Base-by-base conservation (phyloP, 2,113 vertebrate species). In the Cathartes aura region DNA sequence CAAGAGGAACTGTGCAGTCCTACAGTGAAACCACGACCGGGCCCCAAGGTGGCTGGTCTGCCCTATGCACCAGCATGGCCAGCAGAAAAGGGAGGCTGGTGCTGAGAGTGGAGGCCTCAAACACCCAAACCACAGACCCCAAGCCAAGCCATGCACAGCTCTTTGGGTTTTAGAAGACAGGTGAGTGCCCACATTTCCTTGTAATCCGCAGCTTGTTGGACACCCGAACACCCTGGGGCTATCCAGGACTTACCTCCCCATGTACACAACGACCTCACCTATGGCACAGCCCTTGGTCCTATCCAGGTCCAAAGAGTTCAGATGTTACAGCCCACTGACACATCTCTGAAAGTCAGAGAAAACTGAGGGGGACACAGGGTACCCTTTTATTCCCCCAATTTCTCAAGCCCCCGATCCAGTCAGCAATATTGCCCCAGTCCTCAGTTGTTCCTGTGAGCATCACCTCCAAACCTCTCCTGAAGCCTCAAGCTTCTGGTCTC, bases 41-140 rank as follows among this genome's bases (percentile, higher is more conserved):
- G 38, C n/a, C 8, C 34, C 56, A 15, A 4, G 34, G 9, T 1
- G 2, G 43, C 15, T 8, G 0, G 26, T 47, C 29, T 76, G n/a
- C 26, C 68, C 60, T 15, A 1, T 1, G 34, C 19, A 21, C 30
- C 22, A 3, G 1, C 0, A 0, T 1, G 6, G 43, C 48, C 66
- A 63, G 66, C 34, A 89, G 70, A 14, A 40, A 29, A 42, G n/a
- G 27, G 38, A 68, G 58, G 19, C 26, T 70, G 4, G 0, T 38
- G 71, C 68, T 50, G 38, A 26, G 30, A 26, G 29, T 2, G 9
- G 14, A 3, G 15, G 1, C 38, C 82, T 43, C 63, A 11, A 26
- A 59, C 47, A 63, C 23, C n/a, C 52, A 34, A 16, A 42, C 3
- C 47, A 11, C 66, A 86, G 38, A 8, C 1, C 13, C 52, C 53